Conservation (phyloP, 2,797 vertebrate genomes). For the Phalanger gymnotis region DNA sequence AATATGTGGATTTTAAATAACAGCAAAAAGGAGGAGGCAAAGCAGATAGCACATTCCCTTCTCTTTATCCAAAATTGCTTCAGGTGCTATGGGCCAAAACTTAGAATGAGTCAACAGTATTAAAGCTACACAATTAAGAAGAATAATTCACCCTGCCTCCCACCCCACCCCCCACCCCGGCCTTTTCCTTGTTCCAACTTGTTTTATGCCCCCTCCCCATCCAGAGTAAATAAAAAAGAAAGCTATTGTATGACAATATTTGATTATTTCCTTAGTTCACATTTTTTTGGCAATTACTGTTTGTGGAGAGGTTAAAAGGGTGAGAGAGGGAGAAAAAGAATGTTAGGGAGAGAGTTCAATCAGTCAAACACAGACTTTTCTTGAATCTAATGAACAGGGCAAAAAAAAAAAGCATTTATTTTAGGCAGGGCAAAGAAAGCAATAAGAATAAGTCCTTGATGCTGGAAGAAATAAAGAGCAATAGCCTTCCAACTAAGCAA, state of each 20-base stretch:
- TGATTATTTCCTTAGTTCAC: not conserved
- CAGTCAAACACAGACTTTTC: not conserved
- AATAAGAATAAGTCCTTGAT: not conserved
- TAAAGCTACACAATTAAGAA: not conserved
- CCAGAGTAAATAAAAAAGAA: not conserved
- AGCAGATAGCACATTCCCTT: accelerated
- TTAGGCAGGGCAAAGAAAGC: not conserved
- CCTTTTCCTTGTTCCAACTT: no score
- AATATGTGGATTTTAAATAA: not conserved
- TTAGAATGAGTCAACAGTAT: not conserved
- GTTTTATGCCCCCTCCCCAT: not conserved
- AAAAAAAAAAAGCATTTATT: not conserved
- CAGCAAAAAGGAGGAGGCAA: not conserved
- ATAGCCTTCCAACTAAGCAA: not conserved
- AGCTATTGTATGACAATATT: not conserved
- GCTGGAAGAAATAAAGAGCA: not conserved
- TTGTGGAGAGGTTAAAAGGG: not conserved
- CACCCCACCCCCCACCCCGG: no score
- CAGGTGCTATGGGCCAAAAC: not conserved
- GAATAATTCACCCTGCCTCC: no score
- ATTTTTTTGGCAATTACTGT: slow-evolving; percentile 6
- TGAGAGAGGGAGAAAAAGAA: not conserved
- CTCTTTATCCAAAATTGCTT: not conserved
- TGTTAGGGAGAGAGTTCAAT: not conserved
- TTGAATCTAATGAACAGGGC: not conserved